A percentile compares a stretch with the other conserved stretches of the same genome.
These are phyloP conservation scores for Mamestra configurata DNA, from an alignment of 1,140 invertebrate species.

Conservation along the genomic window DNA sequence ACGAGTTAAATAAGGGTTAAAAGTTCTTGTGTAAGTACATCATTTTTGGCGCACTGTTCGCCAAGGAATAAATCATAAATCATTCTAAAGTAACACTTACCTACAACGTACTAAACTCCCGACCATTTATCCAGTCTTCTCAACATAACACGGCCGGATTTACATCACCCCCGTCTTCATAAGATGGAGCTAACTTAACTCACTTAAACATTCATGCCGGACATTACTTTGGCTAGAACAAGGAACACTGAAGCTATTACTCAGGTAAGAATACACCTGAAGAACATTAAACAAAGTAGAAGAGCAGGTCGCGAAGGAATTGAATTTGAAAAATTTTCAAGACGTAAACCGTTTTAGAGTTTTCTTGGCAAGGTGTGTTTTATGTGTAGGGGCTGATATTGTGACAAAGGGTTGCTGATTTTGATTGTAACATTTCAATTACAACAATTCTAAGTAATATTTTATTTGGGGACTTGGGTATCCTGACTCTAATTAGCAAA, in stretches of 20 bases:
- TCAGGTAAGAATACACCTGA: constrained; percentile 66
- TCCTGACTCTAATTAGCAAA: too few relatives aligned
- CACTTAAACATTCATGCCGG: constrained; percentile 60
- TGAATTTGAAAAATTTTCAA: constrained; percentile 73
- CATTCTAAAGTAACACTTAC: too few relatives aligned
- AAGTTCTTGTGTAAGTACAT: too few relatives aligned
- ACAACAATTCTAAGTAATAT: too few relatives aligned
- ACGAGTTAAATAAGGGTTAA: too few relatives aligned
- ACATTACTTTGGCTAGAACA: constrained; percentile 63
- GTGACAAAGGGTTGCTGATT: too few relatives aligned
- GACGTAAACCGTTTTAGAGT: constrained; percentile 58
- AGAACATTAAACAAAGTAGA: constrained; percentile 75
- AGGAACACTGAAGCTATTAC: constrained; percentile 62
- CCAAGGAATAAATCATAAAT: too few relatives aligned
- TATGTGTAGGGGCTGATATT: not conserved
- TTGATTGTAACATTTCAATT: too few relatives aligned
- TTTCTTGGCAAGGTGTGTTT: constrained; percentile 42
- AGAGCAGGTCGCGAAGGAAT: constrained; percentile 67
- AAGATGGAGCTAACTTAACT: constrained; percentile 30
- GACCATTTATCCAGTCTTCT: not conserved
- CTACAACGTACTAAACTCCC: not conserved
- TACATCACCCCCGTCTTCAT: constrained; percentile 17
- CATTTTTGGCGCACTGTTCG: too few relatives aligned
- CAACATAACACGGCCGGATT: constrained; percentile 19
- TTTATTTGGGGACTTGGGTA: too few relatives aligned